phyloP scores from a whole-genome alignment of 2,888 invertebrate genomes.

The Allygus modestus region DNA sequence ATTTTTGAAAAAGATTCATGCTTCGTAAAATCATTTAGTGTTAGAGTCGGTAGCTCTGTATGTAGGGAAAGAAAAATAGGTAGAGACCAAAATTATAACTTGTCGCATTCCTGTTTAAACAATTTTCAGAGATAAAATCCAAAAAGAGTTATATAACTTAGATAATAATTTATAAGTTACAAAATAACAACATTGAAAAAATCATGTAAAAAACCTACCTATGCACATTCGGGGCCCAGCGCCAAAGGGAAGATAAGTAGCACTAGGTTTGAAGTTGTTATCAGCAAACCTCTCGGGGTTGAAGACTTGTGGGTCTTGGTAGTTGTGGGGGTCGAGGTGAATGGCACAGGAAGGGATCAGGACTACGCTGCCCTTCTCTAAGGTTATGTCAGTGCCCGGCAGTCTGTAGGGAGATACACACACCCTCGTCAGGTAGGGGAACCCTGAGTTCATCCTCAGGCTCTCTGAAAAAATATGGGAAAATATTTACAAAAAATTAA shows the following conservation, averaged over 20 bases:
- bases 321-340: constrained; percentile 34
- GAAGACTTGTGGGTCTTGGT: constrained; percentile 17
- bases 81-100: too few species aligned
- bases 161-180: too few species aligned
- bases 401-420: constrained; percentile 19
- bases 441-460: background rate
- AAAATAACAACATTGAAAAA: too few species aligned
- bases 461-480: background rate
- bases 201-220: constrained; percentile 21
- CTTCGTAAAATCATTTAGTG: too few species aligned
- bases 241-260: constrained; percentile 19
- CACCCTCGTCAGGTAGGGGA: constrained; percentile 10
- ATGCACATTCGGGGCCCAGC: constrained; percentile 38
- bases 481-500: background rate
- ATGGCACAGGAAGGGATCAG: constrained; percentile 19
- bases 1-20: too few species aligned
- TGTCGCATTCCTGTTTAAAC: too few species aligned
- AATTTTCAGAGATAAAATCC: too few species aligned
- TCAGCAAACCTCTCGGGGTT: constrained; percentile 38
- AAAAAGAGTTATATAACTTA: too few species aligned
- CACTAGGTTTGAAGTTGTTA: constrained; percentile 14
- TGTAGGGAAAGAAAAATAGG: too few species aligned
- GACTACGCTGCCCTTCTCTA: constrained; percentile 8
- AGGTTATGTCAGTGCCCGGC: background rate
- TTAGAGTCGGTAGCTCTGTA: too few species aligned